Evolutionary conservation across 2,888 invertebrate genomes (phyloP), one percentile per base, ranked within the genome.

Genomic region (Isoperla grammatica): DNA sequence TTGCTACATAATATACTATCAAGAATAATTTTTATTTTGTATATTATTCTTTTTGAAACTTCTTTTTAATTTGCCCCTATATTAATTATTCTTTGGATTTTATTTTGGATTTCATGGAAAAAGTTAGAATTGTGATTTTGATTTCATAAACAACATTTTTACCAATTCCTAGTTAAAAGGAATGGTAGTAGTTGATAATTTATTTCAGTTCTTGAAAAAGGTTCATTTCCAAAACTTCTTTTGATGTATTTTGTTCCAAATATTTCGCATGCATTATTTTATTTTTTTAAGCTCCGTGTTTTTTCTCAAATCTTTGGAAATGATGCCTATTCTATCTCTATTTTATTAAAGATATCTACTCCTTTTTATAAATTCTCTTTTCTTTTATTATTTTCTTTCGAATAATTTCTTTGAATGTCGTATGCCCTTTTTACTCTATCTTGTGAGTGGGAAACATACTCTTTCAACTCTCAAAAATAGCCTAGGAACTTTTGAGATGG

Each of bases 401-500:
- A 15, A 57, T 49, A 29, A 50, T 64, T 63, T 65, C 53, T 64
- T 70, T 74, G 72, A 71, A 71, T 75, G 73, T 72, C 73, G 72
- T 72, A 73, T 74, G 72, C 72, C 70, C 67, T 71, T 69, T 69
- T 69, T 69, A 68, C 54, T 69, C 64, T 68, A 65, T 67, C 73
- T 71, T 72, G 71, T 72, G 64, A 64, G 65, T 67, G 65, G 67
- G 53, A 60, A 35, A 61, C 56, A 59, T 60, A 15, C 48, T 55
- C 50, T 60, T 61, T 35, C 49, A 42, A 37, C 57, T 57, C 23
- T 40, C 15, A 35, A 56, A 37, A 37, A 59, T 64, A 76, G 81
- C 79, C 81, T 85, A 85, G 88, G 88, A 87, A 87, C 88, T 89
- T 89, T 89, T 89, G 90, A 90, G 89, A 89, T 90, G 90, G 89